Conservation (phyloP, 2,888 invertebrate genomes). For the Gari tellinella region DNA sequence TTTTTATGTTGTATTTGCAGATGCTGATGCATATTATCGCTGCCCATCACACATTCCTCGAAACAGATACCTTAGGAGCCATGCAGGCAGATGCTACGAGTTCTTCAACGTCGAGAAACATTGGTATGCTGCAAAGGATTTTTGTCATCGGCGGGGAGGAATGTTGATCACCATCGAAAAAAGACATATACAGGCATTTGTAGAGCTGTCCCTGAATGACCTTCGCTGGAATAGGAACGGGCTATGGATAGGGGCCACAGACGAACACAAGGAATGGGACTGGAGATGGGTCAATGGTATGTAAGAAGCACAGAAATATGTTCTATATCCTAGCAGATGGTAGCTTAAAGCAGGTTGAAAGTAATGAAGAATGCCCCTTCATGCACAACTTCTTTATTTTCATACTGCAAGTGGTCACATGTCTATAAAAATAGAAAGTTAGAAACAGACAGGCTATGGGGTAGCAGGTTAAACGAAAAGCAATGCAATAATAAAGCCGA, state of each 20-base stretch:
- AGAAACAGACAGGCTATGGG: too few species aligned
- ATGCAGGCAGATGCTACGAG: conserved; percentile 66
- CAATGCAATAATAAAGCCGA: too few species aligned
- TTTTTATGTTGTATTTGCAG: conserved; percentile 15
- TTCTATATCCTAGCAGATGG: too few species aligned
- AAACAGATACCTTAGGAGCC: conserved; percentile 19
- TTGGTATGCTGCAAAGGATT: conserved; percentile 69
- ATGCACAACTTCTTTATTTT: neutral
- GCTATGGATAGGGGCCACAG: conserved; percentile 81
- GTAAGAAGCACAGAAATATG: neutral
- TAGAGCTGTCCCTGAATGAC: conserved; percentile 28
- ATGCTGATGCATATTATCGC: conserved; percentile 6
- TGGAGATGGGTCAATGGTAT: conserved; percentile 78
- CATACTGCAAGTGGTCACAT: neutral
- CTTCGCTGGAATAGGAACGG: conserved; percentile 72
- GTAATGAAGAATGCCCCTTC: too few species aligned
- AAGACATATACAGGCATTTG: conserved; percentile 65
- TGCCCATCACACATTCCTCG: conserved; percentile 36
- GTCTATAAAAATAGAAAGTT: neutral
- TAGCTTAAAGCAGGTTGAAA: too few species aligned
- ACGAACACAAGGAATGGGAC: conserved; percentile 65
- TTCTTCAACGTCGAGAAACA: conserved; percentile 64
- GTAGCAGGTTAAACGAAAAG: too few species aligned
- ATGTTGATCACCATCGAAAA: conserved; percentile 68
- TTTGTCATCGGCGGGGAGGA: conserved; percentile 67